A percentile compares a stretch with the other conserved stretches of the same genome.
phyloP scores from a whole-genome alignment of 2,797 vertebrate species.

The Buceros bicornis region DNA sequence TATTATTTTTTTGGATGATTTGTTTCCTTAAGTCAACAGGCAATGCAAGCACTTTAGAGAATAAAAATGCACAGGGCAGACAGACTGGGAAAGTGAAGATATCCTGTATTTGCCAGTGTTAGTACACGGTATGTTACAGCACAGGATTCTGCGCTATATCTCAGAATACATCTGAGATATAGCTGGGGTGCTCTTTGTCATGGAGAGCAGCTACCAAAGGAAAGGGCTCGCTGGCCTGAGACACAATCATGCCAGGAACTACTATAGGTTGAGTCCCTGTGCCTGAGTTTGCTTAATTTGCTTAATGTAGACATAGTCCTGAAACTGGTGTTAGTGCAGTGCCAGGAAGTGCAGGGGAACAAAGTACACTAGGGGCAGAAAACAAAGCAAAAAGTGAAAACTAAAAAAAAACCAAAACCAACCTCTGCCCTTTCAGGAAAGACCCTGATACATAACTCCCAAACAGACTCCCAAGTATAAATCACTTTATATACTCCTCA shows the following conservation, averaged over 20 bases:
- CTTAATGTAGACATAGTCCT: background rate
- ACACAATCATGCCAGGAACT: background rate
- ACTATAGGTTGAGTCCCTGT: background rate
- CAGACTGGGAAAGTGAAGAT: conserved; percentile 29
- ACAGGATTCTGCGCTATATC: background rate
- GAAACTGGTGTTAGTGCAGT: background rate
- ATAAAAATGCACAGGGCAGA: background rate
- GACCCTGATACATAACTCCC: background rate
- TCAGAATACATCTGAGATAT: too few relatives aligned
- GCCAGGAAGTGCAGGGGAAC: conserved; percentile 15
- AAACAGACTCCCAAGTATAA: background rate
- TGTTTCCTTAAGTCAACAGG: background rate
- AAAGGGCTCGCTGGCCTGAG: background rate
- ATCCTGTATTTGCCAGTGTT: background rate
- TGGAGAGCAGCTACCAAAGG: background rate
- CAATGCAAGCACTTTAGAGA: background rate
- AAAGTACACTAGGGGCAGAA: background rate
- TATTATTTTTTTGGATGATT: background rate
- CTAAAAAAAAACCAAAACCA: background rate
- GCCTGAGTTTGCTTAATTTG: background rate
- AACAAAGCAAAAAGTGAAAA: background rate
- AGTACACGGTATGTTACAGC: background rate
- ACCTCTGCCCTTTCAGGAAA: background rate
- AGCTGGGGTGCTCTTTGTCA: background rate
- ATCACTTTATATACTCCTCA: background rate